Base-by-base conservation (phyloP, 2,888 invertebrate genomes). In the Hemaris fuciformis region DNA sequence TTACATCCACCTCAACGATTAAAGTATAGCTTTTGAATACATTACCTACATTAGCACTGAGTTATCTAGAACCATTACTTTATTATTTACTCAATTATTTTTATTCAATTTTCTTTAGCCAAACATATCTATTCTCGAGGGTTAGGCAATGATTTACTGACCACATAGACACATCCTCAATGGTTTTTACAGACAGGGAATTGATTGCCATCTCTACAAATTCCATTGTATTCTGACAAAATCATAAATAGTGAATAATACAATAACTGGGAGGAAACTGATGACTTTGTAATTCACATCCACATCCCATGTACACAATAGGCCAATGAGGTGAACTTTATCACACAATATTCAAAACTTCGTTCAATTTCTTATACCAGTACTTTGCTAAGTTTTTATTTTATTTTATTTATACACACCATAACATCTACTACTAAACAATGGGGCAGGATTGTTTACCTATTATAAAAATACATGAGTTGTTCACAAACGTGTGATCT, bases 391-490 rank as follows among this genome's bases (percentile, higher is more conserved):
- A 8, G 10, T 53, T 53, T 10, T 53, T 27, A 48, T 48, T 42
- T 42, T 8, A 4, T 43, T 3, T 6, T 48, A 27, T 6, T 15
- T 20, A 27, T 31, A 53, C 31, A 53, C 8, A 10, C 18, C 18
- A 27, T 53, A 53, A 53, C 10, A 8, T 31, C 18, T 53, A 57
- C 18, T 62, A 62, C 66, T 59, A 60, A 43, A 61, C 56, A 48
- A 72, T 77, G 78, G 76, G 77, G 75, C 76, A 75, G 64, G 59
- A 65, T 64, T 69, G 71, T 73, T 67, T 67, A 71, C 22, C 60
- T 57, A 63, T 64, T 60, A 63, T 56, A 64, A 63, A 66, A 65
- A 66, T 63, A 62, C 57, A 66, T 64, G 59, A 62, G 34, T 58
- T 48, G 62, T 43, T 60, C 58, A 59, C 62, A 65, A 62, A 65